Conservation (phyloP, 2,888 invertebrate genomes). For the Cerceris ruficornis region DNA sequence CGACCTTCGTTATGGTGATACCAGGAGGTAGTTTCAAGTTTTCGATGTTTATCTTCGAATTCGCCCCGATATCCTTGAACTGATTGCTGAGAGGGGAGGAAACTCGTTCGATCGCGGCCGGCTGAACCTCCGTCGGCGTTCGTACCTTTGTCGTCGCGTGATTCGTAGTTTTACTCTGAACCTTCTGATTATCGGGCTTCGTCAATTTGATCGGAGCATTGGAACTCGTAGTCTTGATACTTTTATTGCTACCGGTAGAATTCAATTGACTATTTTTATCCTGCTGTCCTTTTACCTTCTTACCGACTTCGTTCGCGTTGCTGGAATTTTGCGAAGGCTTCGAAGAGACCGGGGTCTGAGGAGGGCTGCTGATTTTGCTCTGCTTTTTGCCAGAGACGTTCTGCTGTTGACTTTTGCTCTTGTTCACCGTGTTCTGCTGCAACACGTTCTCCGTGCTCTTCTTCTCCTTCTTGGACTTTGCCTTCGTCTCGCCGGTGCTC, state of each 20-base stretch:
- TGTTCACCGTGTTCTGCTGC: constrained; percentile 64
- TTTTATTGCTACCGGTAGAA: constrained; percentile 45
- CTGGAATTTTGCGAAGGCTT: constrained; percentile 44
- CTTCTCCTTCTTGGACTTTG: constrained; percentile 77
- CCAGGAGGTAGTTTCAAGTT: constrained; percentile 87
- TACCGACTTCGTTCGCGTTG: constrained; percentile 37
- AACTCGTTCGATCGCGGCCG: constrained; percentile 56
- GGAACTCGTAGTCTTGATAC: constrained; percentile 29
- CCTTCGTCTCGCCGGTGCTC: constrained; percentile 65
- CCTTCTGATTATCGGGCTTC: constrained; percentile 70
- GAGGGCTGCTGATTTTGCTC: constrained; percentile 50
- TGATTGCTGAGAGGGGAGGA: constrained; percentile 73
- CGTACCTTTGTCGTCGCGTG: constrained; percentile 61
- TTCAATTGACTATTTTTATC: constrained; percentile 50
- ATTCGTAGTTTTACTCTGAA: constrained; percentile 51
- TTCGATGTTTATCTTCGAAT: constrained; percentile 77
- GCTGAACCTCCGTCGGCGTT: constrained; percentile 49
- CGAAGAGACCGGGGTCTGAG: constrained; percentile 50
- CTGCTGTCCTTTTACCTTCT: constrained; percentile 55
- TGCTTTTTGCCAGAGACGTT: constrained; percentile 59
- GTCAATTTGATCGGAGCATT: constrained; percentile 48
- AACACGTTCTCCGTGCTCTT: constrained; percentile 73
- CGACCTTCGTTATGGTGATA: constrained; percentile 90
- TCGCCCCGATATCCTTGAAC: constrained; percentile 70
- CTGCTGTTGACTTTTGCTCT: constrained; percentile 63